phyloP scores from a whole-genome alignment of 2,113 vertebrate genomes.

The Oreochromis spilurus region DNA sequence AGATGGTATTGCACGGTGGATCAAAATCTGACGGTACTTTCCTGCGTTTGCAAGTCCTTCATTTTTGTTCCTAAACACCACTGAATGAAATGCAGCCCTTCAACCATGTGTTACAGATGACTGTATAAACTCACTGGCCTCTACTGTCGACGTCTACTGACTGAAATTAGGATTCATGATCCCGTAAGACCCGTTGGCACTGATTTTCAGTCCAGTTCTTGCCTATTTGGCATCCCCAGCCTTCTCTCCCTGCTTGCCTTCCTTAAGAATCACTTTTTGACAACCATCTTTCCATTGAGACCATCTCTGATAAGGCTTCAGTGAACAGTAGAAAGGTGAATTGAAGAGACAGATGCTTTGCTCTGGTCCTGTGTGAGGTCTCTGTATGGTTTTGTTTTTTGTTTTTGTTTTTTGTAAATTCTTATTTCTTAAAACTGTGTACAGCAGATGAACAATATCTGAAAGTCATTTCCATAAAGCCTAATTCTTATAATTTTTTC shows the following conservation, averaged over 20 bases:
- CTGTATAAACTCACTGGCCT: not conserved
- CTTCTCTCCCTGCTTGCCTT: not conserved
- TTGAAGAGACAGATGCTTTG: not conserved
- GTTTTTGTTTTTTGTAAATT: too few relatives aligned
- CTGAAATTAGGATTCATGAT: not conserved
- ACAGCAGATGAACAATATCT: not conserved
- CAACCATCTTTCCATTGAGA: not conserved
- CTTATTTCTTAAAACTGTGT: not conserved
- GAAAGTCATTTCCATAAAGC: not conserved
- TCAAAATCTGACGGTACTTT: not conserved
- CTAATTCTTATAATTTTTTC: not conserved
- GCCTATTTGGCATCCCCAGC: not conserved
- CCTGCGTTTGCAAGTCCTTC: not conserved
- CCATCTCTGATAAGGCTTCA: not conserved
- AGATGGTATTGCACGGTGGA: not conserved
- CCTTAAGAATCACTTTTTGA: not conserved
- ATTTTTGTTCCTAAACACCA: not conserved
- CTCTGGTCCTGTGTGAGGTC: not conserved
- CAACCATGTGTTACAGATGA: not conserved
- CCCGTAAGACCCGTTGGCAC: not conserved
- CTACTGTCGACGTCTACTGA: not conserved
- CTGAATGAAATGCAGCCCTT: not conserved
- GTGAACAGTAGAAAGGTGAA: not conserved
- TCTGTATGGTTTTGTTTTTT: accelerated
- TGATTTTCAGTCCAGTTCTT: not conserved